Evolutionary conservation across 2,888 invertebrate genomes (phyloP), one percentile per base, ranked within the genome.

Genomic region (Panorpa germanica): DNA sequence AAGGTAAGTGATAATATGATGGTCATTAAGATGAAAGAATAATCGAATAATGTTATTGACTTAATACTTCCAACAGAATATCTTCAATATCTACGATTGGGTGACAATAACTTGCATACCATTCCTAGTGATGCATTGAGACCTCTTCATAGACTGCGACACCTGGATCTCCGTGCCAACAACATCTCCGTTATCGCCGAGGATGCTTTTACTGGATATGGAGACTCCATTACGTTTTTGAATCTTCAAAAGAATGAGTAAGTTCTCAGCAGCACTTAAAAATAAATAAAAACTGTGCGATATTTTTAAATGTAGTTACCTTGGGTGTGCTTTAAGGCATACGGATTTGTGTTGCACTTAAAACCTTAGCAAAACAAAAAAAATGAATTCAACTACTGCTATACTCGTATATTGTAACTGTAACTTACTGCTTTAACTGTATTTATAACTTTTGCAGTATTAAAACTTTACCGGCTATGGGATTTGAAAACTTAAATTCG

Each of bases 181-280:
- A 85, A 85, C 52, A 86, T 90, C 40, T 76, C 74, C 11, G 61
- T 65, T 35, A 69, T 90, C 31, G 65, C 70, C 16, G 86, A 86
- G 41, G 85, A 88, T 45, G 82, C 85, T 3, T 88, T 88, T 50
- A 70, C 74, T 5, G 80, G 82, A 27, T 90, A 77, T 45, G 88
- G 88, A 14, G 82, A 83, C 50, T 82, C 83, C 16, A 77, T 90
- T 39, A 86, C 88, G n/a, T 88, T 86, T 56, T 67, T 90, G 16
- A 85, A 85, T 50, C 58, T 90, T 38, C 85, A 88, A 47, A 86
- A 86, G 52, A 88, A 88, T 51, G 75, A 78, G 86, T 86, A 62
- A 75, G 73, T 57, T 32, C 28, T 23, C 33, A 4, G 16, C 11
- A 16, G 13, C 19, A 25, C 28, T 25, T 34, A 36, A 18, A 8